These are phyloP conservation scores for Bruchidius siliquastri DNA, from an alignment of 2,888 invertebrate genomes.

Conservation along the genomic window DNA sequence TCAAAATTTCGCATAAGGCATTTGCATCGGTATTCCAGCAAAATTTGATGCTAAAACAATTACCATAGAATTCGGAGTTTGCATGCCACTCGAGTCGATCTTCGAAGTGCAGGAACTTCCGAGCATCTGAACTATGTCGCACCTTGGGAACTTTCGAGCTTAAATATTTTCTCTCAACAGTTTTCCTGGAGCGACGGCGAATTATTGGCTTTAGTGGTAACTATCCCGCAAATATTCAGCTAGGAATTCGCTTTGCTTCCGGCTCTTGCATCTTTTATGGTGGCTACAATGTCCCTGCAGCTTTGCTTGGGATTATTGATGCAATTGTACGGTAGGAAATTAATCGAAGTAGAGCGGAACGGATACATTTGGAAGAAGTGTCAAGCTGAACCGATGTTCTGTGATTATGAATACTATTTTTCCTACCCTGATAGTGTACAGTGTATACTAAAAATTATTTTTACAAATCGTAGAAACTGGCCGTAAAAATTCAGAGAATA, in stretches of 20 bases:
- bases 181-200: not conserved
- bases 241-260: not conserved
- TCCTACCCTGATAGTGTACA: too few species aligned
- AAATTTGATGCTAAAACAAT: not conserved
- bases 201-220: not conserved
- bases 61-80: not conserved
- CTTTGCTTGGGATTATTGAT: too few species aligned
- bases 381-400: too few species aligned
- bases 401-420: too few species aligned
- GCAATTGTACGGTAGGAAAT: too few species aligned
- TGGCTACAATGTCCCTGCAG: not conserved
- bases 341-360: too few species aligned
- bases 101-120: not conserved
- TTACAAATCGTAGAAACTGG: too few species aligned
- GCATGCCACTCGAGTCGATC: not conserved
- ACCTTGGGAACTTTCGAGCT: not conserved
- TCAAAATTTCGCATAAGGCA: not conserved
- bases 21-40: not conserved
- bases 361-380: too few species aligned
- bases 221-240: not conserved
- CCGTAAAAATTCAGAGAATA: too few species aligned
- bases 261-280: not conserved
- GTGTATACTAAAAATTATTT: too few species aligned
- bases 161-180: not conserved
- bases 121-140: not conserved